Percentiles rank a stretch among this genome's conserved stretches.
Evolutionary conservation across 2,888 invertebrate species (phyloP).

Genomic region (Aleiodes leptofemur): DNA sequence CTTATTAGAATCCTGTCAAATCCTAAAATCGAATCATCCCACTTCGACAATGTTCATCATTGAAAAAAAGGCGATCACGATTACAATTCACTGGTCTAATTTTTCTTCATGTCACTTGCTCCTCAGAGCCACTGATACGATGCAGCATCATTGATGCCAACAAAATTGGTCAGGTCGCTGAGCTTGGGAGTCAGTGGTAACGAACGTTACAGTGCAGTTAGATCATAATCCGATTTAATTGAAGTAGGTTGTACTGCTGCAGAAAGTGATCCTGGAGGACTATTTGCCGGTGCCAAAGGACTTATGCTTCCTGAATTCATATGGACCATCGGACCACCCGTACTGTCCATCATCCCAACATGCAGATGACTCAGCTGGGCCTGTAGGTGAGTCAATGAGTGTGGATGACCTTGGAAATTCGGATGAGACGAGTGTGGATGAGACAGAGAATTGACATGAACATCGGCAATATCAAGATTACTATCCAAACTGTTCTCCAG

Average conservation of each 20-base stretch:
- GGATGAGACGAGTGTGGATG: conserved; percentile 65
- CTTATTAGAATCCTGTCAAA: no score
- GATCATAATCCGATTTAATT: conserved; percentile 92
- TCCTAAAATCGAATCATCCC: no score
- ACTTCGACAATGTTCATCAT: no score
- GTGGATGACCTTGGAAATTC: conserved; percentile 70
- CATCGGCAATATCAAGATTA: conserved; percentile 67
- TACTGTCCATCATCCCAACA: conserved; percentile 74
- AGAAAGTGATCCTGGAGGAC: conserved; percentile 64
- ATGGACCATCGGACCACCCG: conserved; percentile 65
- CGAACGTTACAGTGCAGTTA: conserved; percentile 84
- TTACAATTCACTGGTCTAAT: conserved; percentile 23
- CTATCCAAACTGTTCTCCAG: conserved; percentile 70
- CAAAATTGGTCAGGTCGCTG: conserved; percentile 53
- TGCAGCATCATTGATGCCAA: conserved; percentile 50
- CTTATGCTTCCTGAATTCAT: conserved; percentile 72
- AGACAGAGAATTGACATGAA: conserved; percentile 64
- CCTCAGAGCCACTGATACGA: conserved; percentile 54
- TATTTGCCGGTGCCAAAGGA: conserved; percentile 71
- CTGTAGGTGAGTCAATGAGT: conserved; percentile 76
- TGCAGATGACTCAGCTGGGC: conserved; percentile 74
- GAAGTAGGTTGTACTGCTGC: conserved; percentile 75
- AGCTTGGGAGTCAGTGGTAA: conserved; percentile 44
- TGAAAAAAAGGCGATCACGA: not conserved
- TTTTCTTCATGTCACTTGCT: not conserved